Percentiles rank a stretch among this genome's conserved stretches.
Evolutionary conservation across 92 coral and sea anemone genomes (phyloP).

Genomic region (Galaxea fascicularis): DNA sequence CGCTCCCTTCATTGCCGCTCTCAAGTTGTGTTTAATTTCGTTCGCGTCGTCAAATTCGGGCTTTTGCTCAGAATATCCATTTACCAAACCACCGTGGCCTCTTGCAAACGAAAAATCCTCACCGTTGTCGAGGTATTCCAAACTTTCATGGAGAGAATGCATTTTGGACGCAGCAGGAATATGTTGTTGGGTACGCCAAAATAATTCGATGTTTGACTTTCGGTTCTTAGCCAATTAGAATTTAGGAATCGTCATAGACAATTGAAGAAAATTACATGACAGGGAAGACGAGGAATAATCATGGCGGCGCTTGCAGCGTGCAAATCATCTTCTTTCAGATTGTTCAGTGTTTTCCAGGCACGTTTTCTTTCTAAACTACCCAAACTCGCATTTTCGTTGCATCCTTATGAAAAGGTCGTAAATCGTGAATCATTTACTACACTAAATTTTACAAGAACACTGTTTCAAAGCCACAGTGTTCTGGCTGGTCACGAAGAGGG

Average conservation of each 20-base stretch:
- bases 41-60: slow-evolving; percentile 76
- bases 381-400: background rate
- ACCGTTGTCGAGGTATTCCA: slow-evolving; percentile 71
- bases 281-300: background rate
- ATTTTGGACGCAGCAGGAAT: slow-evolving; percentile 64
- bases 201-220: background rate
- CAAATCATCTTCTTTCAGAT: background rate
- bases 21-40: slow-evolving; percentile 89
- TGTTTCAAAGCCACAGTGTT: background rate
- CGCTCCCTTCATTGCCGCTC: slow-evolving; percentile 94
- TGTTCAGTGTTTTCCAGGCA: background rate
- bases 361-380: background rate
- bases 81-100: slow-evolving; percentile 50
- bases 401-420: background rate
- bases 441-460: background rate
- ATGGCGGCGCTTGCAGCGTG: slow-evolving; percentile 7
- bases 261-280: background rate
- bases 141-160: slow-evolving; percentile 95
- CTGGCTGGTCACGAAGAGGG: background rate
- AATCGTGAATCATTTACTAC: background rate
- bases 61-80: slow-evolving; percentile 56
- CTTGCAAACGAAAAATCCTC: slow-evolving; percentile 49
- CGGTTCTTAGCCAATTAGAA: slow-evolving; percentile 21
- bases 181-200: background rate
- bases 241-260: background rate